Percentiles rank a stretch among this genome's conserved stretches.
These are phyloP conservation scores for Sarcophaga rosellei DNA, from an alignment of 2,888 invertebrate genomes.

Conservation along the genomic window DNA sequence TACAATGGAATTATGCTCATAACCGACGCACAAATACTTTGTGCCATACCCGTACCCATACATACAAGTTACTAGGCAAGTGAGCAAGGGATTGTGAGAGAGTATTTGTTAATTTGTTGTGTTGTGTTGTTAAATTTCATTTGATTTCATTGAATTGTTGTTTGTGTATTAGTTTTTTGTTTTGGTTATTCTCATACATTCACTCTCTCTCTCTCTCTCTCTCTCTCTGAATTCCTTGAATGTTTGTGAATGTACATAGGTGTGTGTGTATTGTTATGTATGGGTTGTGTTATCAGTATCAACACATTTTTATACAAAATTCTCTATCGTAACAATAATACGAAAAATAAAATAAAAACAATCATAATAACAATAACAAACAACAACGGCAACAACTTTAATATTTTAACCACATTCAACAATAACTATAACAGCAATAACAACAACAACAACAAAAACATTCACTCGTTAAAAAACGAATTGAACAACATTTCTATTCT, in stretches of 20 bases:
- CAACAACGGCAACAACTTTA: too few relatives aligned
- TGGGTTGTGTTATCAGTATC: conserved; percentile 57
- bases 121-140: neutral
- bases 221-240: neutral
- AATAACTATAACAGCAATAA: conserved; percentile 39
- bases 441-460: conserved; percentile 33
- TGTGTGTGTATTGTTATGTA: neutral
- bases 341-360: conserved; percentile 46
- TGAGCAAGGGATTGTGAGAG: too few relatives aligned
- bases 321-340: neutral
- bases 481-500: neutral
- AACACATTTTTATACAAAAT: conserved; percentile 3
- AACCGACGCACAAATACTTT: too few relatives aligned
- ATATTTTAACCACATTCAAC: conserved; percentile 7
- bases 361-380: conserved; percentile 35
- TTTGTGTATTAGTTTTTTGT: conserved; percentile 3
- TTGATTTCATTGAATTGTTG: neutral
- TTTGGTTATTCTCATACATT: conserved; percentile 22
- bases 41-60: too few relatives aligned
- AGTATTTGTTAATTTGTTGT: conserved; percentile 1
- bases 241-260: too few relatives aligned
- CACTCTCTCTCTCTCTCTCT: neutral
- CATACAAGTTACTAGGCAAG: too few relatives aligned
- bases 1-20: too few relatives aligned
- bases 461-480: conserved; percentile 38